Conservation (phyloP, 2,797 vertebrate species). For the Mus caroli region DNA sequence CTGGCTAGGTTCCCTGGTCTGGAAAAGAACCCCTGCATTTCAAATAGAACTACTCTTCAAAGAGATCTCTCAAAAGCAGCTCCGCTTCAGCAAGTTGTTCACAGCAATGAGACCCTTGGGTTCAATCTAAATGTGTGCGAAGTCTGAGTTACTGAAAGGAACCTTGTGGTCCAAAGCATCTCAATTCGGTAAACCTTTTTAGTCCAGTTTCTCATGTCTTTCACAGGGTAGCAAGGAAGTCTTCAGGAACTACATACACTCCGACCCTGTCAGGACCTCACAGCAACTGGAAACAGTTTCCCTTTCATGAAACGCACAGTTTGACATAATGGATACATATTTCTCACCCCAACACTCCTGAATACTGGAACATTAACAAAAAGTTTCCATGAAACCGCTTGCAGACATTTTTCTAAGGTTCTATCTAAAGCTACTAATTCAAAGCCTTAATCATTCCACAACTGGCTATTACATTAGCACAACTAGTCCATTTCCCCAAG, state of each 20-base stretch:
- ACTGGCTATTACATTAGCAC: neutral
- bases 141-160: neutral
- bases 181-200: conserved; percentile 45
- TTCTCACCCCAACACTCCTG: neutral
- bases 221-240: conserved; percentile 1
- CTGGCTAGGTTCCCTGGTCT: conserved; percentile 36
- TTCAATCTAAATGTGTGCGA: neutral
- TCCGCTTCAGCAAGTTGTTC: conserved; percentile 6
- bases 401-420: conserved; percentile 25
- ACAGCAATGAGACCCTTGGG: conserved; percentile 17
- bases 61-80: conserved; percentile 57
- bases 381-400: neutral
- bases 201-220: conserved; percentile 45
- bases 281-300: conserved; percentile 20
- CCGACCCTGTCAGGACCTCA: neutral
- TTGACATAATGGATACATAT: neutral
- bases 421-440: conserved; percentile 17
- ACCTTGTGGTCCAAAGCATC: conserved; percentile 20
- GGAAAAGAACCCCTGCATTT: conserved; percentile 57
- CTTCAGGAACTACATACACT: conserved; percentile 49
- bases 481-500: conserved; percentile 4
- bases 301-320: conserved; percentile 3
- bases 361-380: conserved; percentile 25
- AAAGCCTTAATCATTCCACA: conserved; percentile 45
- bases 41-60: conserved; percentile 57